phyloP scores from a whole-genome alignment of 35 echinoderm and acorn worm species.

The Acanthaster planci region DNA sequence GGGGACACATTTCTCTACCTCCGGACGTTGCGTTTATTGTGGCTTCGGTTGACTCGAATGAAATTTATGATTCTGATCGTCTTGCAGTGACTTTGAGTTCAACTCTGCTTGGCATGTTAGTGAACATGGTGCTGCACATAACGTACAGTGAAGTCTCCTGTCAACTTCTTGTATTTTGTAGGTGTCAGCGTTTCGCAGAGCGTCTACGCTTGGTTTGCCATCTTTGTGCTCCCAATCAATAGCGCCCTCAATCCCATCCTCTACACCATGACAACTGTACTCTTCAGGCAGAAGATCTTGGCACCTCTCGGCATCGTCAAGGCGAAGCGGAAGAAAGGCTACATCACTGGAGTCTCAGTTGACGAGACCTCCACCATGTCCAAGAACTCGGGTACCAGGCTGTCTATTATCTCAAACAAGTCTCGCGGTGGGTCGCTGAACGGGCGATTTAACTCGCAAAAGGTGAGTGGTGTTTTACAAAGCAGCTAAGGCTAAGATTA shows the following conservation, averaged over 20 bases:
- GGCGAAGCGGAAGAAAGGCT: slow-evolving; percentile 32
- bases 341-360: slow-evolving; percentile 32
- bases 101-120: neutral
- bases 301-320: slow-evolving; percentile 35
- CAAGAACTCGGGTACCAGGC: slow-evolving; percentile 55
- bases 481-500: too few species aligned
- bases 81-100: neutral
- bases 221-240: slow-evolving; percentile 88
- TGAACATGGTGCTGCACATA: neutral
- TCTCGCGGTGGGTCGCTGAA: slow-evolving; percentile 43
- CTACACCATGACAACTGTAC: slow-evolving; percentile 89
- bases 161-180: neutral
- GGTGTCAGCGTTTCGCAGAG: slow-evolving; percentile 56
- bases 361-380: slow-evolving; percentile 44
- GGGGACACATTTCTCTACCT: too few species aligned
- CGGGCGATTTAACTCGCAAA: slow-evolving; percentile 38
- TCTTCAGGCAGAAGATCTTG: slow-evolving; percentile 84
- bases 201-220: slow-evolving; percentile 92
- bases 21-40: too few species aligned
- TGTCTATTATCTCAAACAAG: slow-evolving; percentile 63
- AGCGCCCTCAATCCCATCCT: slow-evolving; percentile 89
- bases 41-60: too few species aligned
- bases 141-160: too few species aligned
- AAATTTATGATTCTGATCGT: neutral
- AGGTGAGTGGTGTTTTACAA: neutral